Percentiles rank a stretch among this genome's conserved stretches.
Conservation (phyloP, 1,140 invertebrate species). For the Calosoma granatense region DNA sequence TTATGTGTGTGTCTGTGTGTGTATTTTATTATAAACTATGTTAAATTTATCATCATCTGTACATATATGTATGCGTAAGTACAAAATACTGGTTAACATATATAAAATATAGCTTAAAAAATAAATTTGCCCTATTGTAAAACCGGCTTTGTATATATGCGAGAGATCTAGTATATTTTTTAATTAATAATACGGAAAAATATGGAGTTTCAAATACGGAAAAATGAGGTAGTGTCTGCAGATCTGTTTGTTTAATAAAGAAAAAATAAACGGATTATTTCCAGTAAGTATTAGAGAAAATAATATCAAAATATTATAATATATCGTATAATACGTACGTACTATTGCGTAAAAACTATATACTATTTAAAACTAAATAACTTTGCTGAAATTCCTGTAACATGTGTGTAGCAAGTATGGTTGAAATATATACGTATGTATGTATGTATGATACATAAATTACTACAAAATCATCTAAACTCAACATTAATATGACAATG, state of each 20-base stretch:
- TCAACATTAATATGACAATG: too few relatives aligned
- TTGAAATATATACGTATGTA: too few relatives aligned
- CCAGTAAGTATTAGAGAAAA: too few relatives aligned
- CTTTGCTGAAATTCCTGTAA: not conserved
- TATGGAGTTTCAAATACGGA: not conserved
- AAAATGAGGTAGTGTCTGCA: not conserved
- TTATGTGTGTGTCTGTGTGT: not conserved
- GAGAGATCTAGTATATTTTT: not conserved
- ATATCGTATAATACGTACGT: too few relatives aligned
- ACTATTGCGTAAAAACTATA: not conserved
- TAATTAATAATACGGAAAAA: not conserved
- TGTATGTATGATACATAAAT: too few relatives aligned
- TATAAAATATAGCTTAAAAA: conserved; percentile 2
- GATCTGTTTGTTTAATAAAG: not conserved
- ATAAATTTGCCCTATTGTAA: not conserved
- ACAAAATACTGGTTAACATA: conserved; percentile 7
- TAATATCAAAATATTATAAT: too few relatives aligned
- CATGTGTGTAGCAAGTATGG: too few relatives aligned
- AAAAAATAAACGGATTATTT: not conserved
- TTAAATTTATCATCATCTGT: not conserved
- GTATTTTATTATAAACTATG: not conserved
- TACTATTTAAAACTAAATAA: not conserved
- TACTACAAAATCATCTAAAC: too few relatives aligned
- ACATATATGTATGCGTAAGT: not conserved
- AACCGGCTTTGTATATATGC: not conserved